Evolutionary conservation across 1,140 invertebrate species (phyloP), one percentile per base, ranked within the genome.

Genomic region (Littorina saxatilis): DNA sequence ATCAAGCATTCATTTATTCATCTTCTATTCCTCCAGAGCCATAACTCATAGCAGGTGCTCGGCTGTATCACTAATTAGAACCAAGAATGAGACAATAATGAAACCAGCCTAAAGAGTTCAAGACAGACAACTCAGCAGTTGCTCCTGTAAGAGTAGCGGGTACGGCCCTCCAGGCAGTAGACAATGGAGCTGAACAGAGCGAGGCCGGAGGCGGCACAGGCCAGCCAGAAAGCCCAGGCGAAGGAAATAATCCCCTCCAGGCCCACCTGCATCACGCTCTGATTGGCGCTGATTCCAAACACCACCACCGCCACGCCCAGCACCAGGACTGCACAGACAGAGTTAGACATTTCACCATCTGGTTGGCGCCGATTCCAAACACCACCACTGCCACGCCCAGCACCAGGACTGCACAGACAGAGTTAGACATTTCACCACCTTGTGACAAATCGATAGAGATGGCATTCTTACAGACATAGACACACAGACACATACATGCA

Each of bases 161-260:
- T 43, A 32, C 77, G 63, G 9, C 86, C 84, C 23, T 82, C 84
- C 47, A 76, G 73, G 61, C 72, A 74, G 58, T 87, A 87, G 52
- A 87, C 82, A 32, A 86, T 55, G 15, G 83, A 72, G 27, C 83
- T 86, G 17, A 87, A 17, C 13, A 87, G 81, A 23, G 81, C 79
- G 1, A 83, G 68, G 9, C 79, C 84, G 29, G 82, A 78, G 3
- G 86, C 81, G 0, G 55, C 84, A 0, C 75, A 27, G 7, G 82
- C 80, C 58, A 87, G 74, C 84, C 84, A 87, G 68, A 86, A 87
- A 7, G 86, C 83, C 86, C 86, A 87, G 61, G 61, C 63, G 55
- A 63, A 78, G 5, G 13, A 52, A 11, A 35, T 47, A 29, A 40
- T 32, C 27, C 55, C 11, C 3, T 77, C 80, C 58, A 77, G 39